A percentile compares a stretch with the other conserved stretches of the same genome.
Evolutionary conservation across 2,888 invertebrate species (phyloP).

Genomic region (Rhaphigaster nebulosa): DNA sequence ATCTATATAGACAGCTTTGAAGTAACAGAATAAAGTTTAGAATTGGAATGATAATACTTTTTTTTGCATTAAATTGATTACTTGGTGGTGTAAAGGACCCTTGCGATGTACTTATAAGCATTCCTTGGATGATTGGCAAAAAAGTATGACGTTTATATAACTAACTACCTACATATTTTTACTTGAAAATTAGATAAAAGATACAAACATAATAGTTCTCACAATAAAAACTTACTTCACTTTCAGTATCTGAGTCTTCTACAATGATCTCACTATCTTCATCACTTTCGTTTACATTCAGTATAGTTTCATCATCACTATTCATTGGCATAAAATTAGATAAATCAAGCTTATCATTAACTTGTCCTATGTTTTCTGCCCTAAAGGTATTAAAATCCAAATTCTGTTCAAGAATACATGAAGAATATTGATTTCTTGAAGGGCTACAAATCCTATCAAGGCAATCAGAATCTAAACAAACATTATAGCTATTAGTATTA

Average conservation of each 20-base stretch:
- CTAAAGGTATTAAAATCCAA: background rate
- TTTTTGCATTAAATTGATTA: no score
- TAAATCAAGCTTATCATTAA: slow-evolving; percentile 22
- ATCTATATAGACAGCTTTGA: no score
- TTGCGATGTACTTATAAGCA: no score
- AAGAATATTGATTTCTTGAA: slow-evolving; percentile 45
- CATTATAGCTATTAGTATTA: slow-evolving; percentile 15
- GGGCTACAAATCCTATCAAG: slow-evolving; percentile 49
- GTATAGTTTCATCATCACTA: background rate
- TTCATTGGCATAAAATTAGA: slow-evolving; percentile 28
- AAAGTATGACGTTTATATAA: no score
- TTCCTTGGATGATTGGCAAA: no score
- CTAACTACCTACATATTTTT: no score
- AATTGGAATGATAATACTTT: no score
- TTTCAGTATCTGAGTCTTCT: slow-evolving; percentile 65
- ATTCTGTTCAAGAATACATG: slow-evolving; percentile 34
- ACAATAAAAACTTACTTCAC: slow-evolving; percentile 61
- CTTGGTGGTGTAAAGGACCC: no score
- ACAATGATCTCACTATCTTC: slow-evolving; percentile 65
- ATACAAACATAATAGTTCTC: no score
- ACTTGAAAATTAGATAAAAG: no score
- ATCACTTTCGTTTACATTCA: slow-evolving; percentile 55
- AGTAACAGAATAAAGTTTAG: no score
- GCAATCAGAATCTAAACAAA: slow-evolving; percentile 53
- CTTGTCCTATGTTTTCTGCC: background rate